Evolutionary conservation across 2,113 vertebrate genomes (phyloP).

Genomic region (Lasiurus cinereus): DNA sequence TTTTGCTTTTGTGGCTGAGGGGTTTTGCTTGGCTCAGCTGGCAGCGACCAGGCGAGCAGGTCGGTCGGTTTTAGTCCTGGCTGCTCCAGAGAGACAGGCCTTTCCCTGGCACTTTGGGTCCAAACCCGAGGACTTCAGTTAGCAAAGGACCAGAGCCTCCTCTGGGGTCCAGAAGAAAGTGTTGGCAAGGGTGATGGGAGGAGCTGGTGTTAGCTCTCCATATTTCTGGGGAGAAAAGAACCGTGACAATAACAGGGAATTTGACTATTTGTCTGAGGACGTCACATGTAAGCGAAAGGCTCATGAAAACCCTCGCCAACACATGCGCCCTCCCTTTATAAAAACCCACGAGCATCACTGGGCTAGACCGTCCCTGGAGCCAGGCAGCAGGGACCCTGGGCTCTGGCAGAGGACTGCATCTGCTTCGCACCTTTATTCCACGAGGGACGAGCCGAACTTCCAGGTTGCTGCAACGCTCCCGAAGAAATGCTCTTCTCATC

Average conservation of each 20-base stretch:
- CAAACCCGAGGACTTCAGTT: neutral
- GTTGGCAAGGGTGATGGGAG: neutral
- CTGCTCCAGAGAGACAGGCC: neutral
- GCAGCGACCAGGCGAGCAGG: neutral
- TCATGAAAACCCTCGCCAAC: neutral
- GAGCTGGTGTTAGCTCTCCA: neutral
- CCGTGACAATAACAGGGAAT: neutral
- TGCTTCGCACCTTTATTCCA: neutral
- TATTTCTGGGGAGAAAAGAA: neutral
- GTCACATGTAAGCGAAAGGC: neutral
- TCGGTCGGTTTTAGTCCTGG: neutral
- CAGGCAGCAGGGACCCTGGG: neutral
- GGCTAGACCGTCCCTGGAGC: neutral
- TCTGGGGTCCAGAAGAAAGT: neutral
- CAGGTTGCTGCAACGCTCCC: too few species aligned
- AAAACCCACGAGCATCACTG: neutral
- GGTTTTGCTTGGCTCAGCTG: neutral
- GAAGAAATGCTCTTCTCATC: neutral
- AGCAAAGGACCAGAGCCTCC: neutral
- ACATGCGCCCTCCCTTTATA: neutral
- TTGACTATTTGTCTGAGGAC: neutral
- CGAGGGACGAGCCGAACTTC: neutral
- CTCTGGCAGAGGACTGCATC: neutral
- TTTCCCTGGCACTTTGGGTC: neutral
- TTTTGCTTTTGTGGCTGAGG: neutral